Percentiles rank a stretch among this genome's conserved stretches.
Conservation (phyloP, 2,888 invertebrate species). For the Lithophane semibrunnea region DNA sequence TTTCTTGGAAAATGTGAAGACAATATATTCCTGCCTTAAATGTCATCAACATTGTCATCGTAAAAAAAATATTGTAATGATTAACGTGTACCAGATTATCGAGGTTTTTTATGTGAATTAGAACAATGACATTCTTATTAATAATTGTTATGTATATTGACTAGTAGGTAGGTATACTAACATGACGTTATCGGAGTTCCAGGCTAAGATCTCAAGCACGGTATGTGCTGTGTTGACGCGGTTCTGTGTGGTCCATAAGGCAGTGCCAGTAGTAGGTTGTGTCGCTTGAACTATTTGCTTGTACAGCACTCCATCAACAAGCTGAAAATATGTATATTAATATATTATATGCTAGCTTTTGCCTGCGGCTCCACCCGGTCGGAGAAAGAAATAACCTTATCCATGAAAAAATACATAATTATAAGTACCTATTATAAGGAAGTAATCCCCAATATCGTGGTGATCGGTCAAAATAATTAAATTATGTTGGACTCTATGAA, state of each 20-base stretch:
- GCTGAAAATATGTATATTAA: conserved; percentile 80
- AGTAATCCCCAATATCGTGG: too few relatives aligned
- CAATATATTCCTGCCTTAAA: too few relatives aligned
- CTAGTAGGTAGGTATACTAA: conserved; percentile 85
- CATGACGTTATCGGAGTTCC: conserved; percentile 93
- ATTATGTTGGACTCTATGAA: neutral
- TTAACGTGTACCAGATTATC: neutral
- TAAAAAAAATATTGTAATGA: neutral
- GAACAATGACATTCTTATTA: neutral
- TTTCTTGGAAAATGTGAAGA: neutral
- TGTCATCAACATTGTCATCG: neutral
- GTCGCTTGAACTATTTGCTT: conserved; percentile 92
- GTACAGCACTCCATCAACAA: conserved; percentile 89
- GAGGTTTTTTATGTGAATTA: neutral
- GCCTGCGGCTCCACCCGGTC: neutral
- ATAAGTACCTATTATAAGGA: too few relatives aligned
- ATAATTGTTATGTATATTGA: neutral
- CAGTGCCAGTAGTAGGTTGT: conserved; percentile 68
- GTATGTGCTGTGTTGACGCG: conserved; percentile 87
- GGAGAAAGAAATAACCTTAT: neutral
- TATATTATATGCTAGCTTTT: neutral
- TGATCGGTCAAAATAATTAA: neutral
- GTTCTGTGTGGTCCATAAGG: conserved; percentile 76
- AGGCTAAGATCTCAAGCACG: conserved; percentile 93
- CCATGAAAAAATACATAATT: neutral